Evolutionary conservation across 2,888 invertebrate genomes (phyloP).

Genomic region (Protodeltote pygarga): DNA sequence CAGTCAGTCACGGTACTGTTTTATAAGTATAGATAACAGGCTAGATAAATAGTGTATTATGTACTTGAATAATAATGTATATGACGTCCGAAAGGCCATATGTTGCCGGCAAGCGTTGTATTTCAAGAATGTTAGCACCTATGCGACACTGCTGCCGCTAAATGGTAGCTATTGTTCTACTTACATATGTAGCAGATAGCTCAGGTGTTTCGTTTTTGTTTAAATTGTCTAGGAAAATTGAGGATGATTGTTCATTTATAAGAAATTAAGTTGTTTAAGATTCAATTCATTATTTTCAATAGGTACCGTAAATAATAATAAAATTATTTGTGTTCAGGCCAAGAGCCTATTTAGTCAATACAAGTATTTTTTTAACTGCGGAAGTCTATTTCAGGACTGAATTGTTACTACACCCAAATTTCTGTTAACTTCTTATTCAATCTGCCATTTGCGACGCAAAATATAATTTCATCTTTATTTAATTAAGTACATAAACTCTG

Average conservation of each 20-base stretch:
- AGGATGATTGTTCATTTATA: not conserved
- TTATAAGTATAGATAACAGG: not conserved
- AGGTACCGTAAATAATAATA: not conserved
- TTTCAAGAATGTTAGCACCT: slow-evolving; percentile 52
- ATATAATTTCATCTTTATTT: too few species aligned
- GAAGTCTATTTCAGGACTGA: too few species aligned
- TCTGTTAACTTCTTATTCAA: too few species aligned
- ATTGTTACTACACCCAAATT: too few species aligned
- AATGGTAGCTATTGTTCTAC: slow-evolving; percentile 49
- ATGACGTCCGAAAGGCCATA: slow-evolving; percentile 12
- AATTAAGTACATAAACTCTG: too few species aligned
- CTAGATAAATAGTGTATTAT: not conserved
- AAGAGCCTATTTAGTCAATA: too few species aligned
- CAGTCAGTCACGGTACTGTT: not conserved
- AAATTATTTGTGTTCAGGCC: too few species aligned
- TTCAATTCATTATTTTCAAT: too few species aligned
- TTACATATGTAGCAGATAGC: slow-evolving; percentile 29
- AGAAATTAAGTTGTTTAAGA: too few species aligned
- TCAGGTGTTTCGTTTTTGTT: not conserved
- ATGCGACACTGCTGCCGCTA: slow-evolving; percentile 34
- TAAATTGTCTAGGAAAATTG: not conserved
- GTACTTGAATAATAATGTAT: not conserved
- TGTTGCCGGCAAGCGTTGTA: slow-evolving; percentile 28
- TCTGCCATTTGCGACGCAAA: too few species aligned
- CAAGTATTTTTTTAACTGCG: too few species aligned